phyloP scores from a whole-genome alignment of 1,140 invertebrate species.

The Apis laboriosa region DNA sequence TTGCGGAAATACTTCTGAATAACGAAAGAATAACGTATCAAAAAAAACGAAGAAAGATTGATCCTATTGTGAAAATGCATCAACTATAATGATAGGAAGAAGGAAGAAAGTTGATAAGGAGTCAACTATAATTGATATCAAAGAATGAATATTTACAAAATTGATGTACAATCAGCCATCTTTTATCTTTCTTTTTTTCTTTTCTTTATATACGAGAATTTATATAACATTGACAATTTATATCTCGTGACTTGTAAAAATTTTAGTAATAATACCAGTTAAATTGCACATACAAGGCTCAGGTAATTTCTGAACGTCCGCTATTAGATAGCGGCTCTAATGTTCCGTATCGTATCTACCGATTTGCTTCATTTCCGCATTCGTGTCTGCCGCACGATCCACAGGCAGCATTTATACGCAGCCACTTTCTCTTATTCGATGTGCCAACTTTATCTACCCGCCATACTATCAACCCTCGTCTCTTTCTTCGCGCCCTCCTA shows the following conservation, averaged over 20 bases:
- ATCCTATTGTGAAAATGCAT: neutral
- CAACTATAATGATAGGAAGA: conserved; percentile 36
- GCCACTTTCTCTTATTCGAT: conserved; percentile 52
- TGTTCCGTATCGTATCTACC: conserved; percentile 69
- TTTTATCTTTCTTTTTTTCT: too few relatives aligned
- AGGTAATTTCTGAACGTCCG: conserved; percentile 66
- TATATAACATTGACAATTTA: too few relatives aligned
- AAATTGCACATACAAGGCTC: conserved; percentile 45
- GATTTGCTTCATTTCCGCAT: conserved; percentile 73
- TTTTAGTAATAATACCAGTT: too few relatives aligned
- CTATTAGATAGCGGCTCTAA: conserved; percentile 68
- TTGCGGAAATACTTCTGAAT: too few relatives aligned
- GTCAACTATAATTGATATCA: conserved; percentile 31
- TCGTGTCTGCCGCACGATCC: conserved; percentile 2
- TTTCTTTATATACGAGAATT: too few relatives aligned
- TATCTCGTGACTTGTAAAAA: too few relatives aligned
- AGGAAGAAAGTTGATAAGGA: too few relatives aligned
- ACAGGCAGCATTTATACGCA: conserved; percentile 38
- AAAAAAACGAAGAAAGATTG: neutral
- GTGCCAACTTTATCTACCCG: conserved; percentile 45
- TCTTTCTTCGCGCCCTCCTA: conserved; percentile 16
- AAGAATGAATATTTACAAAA: neutral
- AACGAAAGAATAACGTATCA: too few relatives aligned
- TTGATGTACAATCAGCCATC: too few relatives aligned
- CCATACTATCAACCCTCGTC: neutral